A percentile compares a stretch with the other conserved stretches of the same genome.
These are phyloP conservation scores for Edolisoma coerulescens DNA, from an alignment of 2,113 vertebrate genomes.

Conservation along the genomic window DNA sequence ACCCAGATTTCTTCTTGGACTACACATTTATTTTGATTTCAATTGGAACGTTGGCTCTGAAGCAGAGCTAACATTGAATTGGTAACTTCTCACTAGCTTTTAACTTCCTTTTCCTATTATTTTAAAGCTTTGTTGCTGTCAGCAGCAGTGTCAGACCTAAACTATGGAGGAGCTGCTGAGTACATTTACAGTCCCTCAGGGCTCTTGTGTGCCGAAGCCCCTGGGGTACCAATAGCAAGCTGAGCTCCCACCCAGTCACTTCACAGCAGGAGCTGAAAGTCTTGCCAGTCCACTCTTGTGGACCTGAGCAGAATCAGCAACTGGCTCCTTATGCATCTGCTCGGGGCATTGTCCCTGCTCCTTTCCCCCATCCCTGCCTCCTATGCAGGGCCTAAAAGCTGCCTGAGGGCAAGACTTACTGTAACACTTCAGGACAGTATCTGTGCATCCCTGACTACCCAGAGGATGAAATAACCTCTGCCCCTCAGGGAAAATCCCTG, in stretches of 20 bases:
- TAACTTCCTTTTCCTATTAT: background rate
- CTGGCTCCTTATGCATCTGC: background rate
- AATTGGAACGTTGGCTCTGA: background rate
- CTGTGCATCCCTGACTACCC: background rate
- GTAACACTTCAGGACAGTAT: background rate
- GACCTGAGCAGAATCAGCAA: background rate
- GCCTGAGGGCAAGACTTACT: background rate
- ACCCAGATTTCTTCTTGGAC: background rate
- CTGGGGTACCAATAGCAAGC: accelerated
- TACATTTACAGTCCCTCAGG: background rate
- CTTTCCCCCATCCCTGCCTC: background rate
- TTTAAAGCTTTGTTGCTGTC: background rate
- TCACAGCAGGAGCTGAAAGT: background rate
- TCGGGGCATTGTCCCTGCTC: background rate
- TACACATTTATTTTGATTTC: background rate
- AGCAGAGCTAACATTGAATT: background rate
- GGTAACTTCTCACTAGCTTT: background rate
- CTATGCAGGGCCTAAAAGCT: background rate
- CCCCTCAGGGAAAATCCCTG: background rate
- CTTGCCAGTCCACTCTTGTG: background rate
- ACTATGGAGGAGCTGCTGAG: background rate
- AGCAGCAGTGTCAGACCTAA: background rate
- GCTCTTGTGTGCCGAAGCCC: background rate
- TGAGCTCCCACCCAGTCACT: accelerated
- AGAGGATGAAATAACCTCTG: background rate